Percentiles rank a stretch among this genome's conserved stretches.
Evolutionary conservation across 2,888 invertebrate genomes (phyloP).

Genomic region (Drosophila colorata): DNA sequence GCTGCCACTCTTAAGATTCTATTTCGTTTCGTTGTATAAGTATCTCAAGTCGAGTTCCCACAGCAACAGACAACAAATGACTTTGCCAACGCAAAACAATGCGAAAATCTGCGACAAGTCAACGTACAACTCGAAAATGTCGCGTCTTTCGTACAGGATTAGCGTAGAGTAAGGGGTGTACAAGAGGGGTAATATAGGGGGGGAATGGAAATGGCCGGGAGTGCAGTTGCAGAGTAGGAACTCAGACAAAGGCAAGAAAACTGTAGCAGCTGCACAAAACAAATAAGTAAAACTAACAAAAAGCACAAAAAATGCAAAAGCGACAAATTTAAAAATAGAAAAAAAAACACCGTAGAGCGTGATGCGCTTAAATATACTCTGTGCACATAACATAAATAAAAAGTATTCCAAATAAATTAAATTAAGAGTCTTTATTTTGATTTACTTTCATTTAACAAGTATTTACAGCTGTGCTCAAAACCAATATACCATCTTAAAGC

Average conservation of each 20-base stretch:
- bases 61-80: conserved; percentile 55
- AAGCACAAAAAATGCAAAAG: conserved; percentile 30
- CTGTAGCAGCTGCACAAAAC: conserved; percentile 66
- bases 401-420: too few species aligned
- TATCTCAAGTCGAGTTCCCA: conserved; percentile 38
- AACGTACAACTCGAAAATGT: conserved; percentile 54
- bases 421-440: too few species aligned
- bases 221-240: conserved; percentile 4
- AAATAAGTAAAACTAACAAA: conserved; percentile 64
- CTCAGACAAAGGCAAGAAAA: conserved; percentile 37
- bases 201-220: not conserved
- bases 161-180: conserved; percentile 26
- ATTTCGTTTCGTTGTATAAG: conserved; percentile 23
- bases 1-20: conserved; percentile 37
- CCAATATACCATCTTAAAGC: not conserved
- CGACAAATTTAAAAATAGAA: conserved; percentile 4
- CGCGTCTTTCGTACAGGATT: conserved; percentile 70
- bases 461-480: not conserved
- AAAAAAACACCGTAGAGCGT: not conserved
- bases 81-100: conserved; percentile 50
- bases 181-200: not conserved
- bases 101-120: conserved; percentile 62
- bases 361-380: conserved; percentile 4
- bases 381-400: not conserved
- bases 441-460: too few species aligned